Evolutionary conservation across 2,797 vertebrate species (phyloP).

Genomic region (Coregonus suidteri): DNA sequence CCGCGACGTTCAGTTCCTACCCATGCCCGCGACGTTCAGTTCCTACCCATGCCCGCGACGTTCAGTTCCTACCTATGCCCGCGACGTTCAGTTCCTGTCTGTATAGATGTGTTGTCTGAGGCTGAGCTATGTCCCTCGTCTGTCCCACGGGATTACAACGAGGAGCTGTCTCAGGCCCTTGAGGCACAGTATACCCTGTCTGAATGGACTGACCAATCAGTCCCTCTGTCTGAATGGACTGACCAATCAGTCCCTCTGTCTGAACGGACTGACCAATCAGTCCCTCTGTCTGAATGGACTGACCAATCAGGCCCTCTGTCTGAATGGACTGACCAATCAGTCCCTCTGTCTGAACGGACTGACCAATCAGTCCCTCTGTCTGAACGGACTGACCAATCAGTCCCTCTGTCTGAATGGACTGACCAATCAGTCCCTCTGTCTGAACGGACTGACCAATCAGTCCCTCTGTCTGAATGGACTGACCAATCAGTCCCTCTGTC

Average conservation of each 20-base stretch:
- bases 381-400: conserved; percentile 48
- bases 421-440: conserved; percentile 53
- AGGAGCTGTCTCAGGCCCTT: conserved; percentile 64
- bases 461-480: conserved; percentile 15
- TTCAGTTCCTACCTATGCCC: too few relatives aligned
- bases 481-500: conserved; percentile 53
- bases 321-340: conserved; percentile 50
- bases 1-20: too few relatives aligned
- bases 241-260: conserved; percentile 39
- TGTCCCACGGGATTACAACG: conserved; percentile 73
- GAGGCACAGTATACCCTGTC: conserved; percentile 61
- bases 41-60: too few relatives aligned
- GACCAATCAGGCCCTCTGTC: conserved; percentile 56
- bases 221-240: conserved; percentile 58
- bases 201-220: conserved; percentile 58
- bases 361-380: conserved; percentile 39
- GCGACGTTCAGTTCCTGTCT: too few relatives aligned
- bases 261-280: conserved; percentile 48
- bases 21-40: too few relatives aligned
- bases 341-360: conserved; percentile 58
- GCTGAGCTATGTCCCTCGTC: background rate
- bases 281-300: conserved; percentile 48
- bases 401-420: conserved; percentile 55
- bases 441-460: conserved; percentile 61
- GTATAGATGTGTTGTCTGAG: conserved; percentile 5